These are phyloP conservation scores for Himantopus leucocephalus DNA, from an alignment of 2,113 vertebrate species.

Conservation along the genomic window DNA sequence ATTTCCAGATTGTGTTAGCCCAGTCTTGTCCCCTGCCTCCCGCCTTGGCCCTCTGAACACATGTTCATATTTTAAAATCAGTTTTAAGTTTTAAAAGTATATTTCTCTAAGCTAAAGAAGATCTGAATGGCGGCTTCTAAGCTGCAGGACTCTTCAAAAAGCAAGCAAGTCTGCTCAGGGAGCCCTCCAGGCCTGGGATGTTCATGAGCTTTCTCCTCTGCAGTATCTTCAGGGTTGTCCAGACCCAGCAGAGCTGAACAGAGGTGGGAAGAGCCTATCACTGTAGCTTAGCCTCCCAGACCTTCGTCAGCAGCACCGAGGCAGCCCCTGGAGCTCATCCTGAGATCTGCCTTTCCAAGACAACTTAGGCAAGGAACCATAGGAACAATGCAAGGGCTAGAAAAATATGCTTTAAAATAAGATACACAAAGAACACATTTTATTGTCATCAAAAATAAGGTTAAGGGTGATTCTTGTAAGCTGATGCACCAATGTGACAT, in stretches of 20 bases:
- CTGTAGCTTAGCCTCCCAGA: not conserved
- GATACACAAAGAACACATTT: not conserved
- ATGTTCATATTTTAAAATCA: not conserved
- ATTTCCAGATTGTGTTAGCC: not conserved
- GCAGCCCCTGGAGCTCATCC: not conserved
- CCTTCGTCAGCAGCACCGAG: not conserved
- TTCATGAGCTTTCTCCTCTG: not conserved
- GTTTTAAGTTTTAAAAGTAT: not conserved
- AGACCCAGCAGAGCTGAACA: not conserved
- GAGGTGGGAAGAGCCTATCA: not conserved
- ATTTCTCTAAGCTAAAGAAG: not conserved
- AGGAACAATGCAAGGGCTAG: not conserved
- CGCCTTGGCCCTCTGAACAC: not conserved
- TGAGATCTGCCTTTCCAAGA: not conserved
- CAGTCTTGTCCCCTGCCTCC: rapidly evolving
- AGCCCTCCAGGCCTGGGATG: not conserved
- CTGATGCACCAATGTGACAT: no score
- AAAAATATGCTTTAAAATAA: not conserved
- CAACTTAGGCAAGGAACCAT: not conserved
- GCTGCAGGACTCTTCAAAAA: not conserved
- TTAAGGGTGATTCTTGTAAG: not conserved
- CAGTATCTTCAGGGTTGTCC: not conserved
- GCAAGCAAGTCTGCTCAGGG: not conserved
- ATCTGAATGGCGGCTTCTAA: not conserved
- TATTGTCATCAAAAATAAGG: not conserved